Evolutionary conservation across 2,888 invertebrate species (phyloP), one percentile per base, ranked within the genome.

Genomic region (Pristionchus maxplancki): DNA sequence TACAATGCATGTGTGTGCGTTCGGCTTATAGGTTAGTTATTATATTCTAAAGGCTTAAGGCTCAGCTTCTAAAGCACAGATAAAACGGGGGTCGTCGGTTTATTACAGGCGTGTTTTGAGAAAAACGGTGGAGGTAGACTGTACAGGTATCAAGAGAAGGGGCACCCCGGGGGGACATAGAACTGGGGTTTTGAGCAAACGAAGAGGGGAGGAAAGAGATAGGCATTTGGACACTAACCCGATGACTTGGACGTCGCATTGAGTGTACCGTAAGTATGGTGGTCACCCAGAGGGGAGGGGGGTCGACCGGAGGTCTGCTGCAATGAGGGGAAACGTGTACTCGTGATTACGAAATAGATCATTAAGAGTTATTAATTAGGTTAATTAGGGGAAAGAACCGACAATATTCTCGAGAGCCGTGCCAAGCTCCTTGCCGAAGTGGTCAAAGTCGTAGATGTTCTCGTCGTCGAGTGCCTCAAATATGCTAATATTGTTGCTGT

Each of bases 181-280:
- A 31, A 44, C 48, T 48, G 48, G 81, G 28, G 31, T 48, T 81
- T 44, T n/a, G 81, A 28, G 50, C 81, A 50, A 50, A n/a, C n/a
- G 11, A 20, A 15, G n/a, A 31, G 8, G 82, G 31, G 15, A 82
- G 24, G 82, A 40, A 44, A 85, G 64, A 40, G 78, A 48, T 20
- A 28, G 5, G 31, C 20, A n/a, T n/a, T n/a, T n/a, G n/a, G 34
- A 28, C 13, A 64, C 85, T 64, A 85, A 85, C 85, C 85, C 85
- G 85, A 62, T 28, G 62, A n/a, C 40, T 62, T 64, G 28, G 85
- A 40, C n/a, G 85, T 37, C n/a, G 85, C 64, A 64, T 85, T 85
- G 15, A 44, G 85, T 8, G 40, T 40, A 31, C 85, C 85, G 44
- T 85, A 85, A 37, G 13, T 44, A 44, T 85, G 24, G 48, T 50